These are phyloP conservation scores for Trichonephila clavipes DNA, from an alignment of 1,140 invertebrate species.

Conservation along the genomic window DNA sequence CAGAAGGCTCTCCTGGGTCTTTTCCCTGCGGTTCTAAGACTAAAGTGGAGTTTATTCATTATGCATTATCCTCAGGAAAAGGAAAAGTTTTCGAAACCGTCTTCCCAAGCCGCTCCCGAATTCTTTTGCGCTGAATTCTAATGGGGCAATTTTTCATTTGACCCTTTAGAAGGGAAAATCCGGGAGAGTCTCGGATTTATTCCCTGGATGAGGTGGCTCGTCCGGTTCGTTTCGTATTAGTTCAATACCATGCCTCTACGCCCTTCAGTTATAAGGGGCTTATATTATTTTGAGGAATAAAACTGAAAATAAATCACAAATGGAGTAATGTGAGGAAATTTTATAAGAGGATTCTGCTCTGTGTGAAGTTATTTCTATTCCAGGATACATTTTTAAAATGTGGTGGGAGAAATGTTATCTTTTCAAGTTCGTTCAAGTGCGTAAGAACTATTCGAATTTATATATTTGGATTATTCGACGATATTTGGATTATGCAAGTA, in stretches of 20 bases:
- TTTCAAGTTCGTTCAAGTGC: too few relatives aligned
- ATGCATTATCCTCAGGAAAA: constrained; percentile 46
- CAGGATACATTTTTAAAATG: too few relatives aligned
- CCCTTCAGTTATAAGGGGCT: background rate
- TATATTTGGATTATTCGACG: too few relatives aligned
- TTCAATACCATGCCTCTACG: background rate
- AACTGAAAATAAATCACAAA: background rate
- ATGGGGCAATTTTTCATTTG: constrained; percentile 54
- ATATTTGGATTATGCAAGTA: too few relatives aligned
- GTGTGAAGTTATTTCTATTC: background rate
- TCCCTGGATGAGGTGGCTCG: background rate
- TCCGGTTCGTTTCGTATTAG: background rate
- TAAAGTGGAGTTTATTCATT: constrained; percentile 59
- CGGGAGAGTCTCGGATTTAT: background rate
- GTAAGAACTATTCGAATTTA: too few relatives aligned
- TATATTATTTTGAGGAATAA: background rate
- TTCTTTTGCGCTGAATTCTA: constrained; percentile 47
- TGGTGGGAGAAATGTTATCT: too few relatives aligned
- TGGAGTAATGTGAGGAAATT: background rate
- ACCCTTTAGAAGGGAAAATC: background rate
- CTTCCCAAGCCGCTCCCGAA: constrained; percentile 11
- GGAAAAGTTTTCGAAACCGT: background rate
- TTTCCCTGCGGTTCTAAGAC: background rate
- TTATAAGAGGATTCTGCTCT: background rate
- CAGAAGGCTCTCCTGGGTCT: constrained; percentile 2